Evolutionary conservation across 1,140 invertebrate genomes (phyloP), one percentile per base, ranked within the genome.

Genomic region (Sycobia sp.): DNA sequence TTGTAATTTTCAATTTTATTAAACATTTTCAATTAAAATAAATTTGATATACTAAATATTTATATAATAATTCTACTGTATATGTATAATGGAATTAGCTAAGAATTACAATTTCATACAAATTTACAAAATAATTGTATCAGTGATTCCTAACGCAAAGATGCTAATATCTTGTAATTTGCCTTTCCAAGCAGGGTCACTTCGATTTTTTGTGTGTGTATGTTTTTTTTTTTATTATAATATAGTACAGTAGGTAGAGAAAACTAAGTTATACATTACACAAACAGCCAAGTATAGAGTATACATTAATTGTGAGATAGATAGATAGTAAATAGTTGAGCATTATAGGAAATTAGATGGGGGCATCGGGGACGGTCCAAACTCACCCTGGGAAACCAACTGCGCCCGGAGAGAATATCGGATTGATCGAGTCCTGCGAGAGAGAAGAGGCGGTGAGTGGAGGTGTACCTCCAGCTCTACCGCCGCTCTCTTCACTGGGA

Each of bases 401-500:
- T 68, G 77, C 71, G 72, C 77, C 76, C 69, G 75, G 81, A 74
- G 74, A 83, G 68, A 76, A 80, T 70, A 74, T 79, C 67, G 80
- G 73, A 73, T 76, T 76, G 74, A 71, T 66, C 74, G 69, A 73
- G 78, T 83, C 74, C 78, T 80, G 72, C 78, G 83, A 79, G 71
- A 77, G 74, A 72, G 78, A 76, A 68, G 82, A 82, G 73, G 81
- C 82, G 73, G 78, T 78, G 70, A 80, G 75, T 65, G 78, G 79
- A 73, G 78, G 78, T 50, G 80, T 80, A 57, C 80, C 78, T 71
- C 81, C 80, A 29, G 74, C 72, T 73, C 77, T 73, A 78, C 83
- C 83, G 73, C 86, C 84, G 81, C 86, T 88, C 80, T 92, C 91
- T 84, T 93, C 91, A 74, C 90, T 92, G 71, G 91, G 91, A 68